Evolutionary conservation across 2,888 invertebrate genomes (phyloP).

Genomic region (Thysanoteuthis rhombus): DNA sequence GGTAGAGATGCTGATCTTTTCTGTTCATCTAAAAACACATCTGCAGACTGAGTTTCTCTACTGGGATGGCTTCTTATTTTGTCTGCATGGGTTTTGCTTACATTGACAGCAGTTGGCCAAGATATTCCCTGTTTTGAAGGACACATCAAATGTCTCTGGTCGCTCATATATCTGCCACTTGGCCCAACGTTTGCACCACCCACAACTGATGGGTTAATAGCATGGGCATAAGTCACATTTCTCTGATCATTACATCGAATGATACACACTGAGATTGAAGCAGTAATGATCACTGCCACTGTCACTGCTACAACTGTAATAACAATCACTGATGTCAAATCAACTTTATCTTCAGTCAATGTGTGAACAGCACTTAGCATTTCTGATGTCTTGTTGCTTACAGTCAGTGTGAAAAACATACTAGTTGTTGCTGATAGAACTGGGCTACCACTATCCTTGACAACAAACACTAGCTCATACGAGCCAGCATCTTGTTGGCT

Average conservation of each 20-base stretch:
- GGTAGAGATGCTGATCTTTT: neutral
- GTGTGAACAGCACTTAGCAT: neutral
- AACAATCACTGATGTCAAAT: neutral
- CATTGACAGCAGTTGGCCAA: neutral
- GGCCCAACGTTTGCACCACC: neutral
- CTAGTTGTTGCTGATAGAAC: constrained; percentile 12
- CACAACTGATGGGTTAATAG: neutral
- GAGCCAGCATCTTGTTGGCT: neutral
- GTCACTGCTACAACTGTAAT: neutral
- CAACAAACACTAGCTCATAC: neutral
- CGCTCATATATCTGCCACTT: neutral
- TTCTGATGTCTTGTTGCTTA: constrained; percentile 12
- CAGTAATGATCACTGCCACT: neutral
- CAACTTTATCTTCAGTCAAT: neutral
- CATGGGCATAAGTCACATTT: neutral
- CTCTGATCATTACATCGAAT: neutral
- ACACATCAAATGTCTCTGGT: neutral
- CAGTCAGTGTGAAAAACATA: neutral
- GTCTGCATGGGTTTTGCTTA: neutral
- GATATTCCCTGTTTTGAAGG: neutral
- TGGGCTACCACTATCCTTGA: neutral
- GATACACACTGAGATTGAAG: neutral
- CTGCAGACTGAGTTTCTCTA: neutral
- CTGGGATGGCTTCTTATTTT: neutral
- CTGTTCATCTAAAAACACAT: neutral